These are phyloP conservation scores for Enteromius treurensis DNA, from an alignment of 2,797 vertebrate species.

Conservation along the genomic window DNA sequence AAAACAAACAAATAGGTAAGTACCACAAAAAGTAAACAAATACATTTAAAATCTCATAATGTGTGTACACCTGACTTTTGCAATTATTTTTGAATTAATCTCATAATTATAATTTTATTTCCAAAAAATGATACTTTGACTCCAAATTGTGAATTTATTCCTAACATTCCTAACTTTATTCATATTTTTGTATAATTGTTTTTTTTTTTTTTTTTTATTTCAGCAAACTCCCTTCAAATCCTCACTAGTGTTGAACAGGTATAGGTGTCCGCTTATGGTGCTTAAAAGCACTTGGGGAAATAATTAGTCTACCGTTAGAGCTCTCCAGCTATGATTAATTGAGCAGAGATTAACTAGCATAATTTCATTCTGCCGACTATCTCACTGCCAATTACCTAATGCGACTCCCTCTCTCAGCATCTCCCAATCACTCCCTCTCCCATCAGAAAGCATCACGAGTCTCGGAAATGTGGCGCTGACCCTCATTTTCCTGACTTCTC, in stretches of 20 bases:
- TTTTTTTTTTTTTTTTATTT: neutral
- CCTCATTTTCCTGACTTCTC: constrained; percentile 38
- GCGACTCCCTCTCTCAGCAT: constrained; percentile 53
- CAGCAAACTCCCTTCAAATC: constrained; percentile 13
- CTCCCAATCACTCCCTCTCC: constrained; percentile 29
- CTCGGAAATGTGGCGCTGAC: constrained; percentile 30
- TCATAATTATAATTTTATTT: neutral
- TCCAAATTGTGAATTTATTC: neutral
- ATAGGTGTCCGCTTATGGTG: constrained; percentile 52
- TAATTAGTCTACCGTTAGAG: constrained; percentile 73
- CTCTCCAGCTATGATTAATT: constrained; percentile 80
- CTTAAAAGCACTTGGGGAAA: constrained; percentile 62
- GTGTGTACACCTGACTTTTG: neutral
- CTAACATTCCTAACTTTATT: neutral
- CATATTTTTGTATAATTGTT: neutral
- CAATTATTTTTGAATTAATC: neutral
- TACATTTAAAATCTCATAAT: neutral
- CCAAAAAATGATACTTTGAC: neutral
- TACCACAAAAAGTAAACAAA: neutral
- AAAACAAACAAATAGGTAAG: neutral
- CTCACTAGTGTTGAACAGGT: constrained; percentile 50
- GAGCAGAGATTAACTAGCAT: constrained; percentile 79
- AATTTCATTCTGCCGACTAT: constrained; percentile 80
- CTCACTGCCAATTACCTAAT: constrained; percentile 79
- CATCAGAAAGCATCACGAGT: constrained; percentile 36